phyloP scores from a whole-genome alignment of 2,113 vertebrate genomes.

The Hyla sarda region DNA sequence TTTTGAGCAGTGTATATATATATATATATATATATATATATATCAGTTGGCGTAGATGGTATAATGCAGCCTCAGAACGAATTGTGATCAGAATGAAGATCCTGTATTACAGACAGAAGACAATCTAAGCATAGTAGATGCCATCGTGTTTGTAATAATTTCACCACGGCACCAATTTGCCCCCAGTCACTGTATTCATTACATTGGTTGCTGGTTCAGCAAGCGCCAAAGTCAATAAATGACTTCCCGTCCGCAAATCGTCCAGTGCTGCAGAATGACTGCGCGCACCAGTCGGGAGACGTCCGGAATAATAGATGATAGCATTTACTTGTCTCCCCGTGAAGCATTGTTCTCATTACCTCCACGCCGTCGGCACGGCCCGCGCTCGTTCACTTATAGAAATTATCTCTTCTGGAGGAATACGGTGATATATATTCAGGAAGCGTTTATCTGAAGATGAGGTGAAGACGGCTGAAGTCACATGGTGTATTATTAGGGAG shows the following conservation, averaged over 20 bases:
- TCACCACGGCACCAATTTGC: neutral
- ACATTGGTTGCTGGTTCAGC: neutral
- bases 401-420: neutral
- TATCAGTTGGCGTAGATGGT: too few relatives aligned
- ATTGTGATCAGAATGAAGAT: neutral
- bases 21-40: too few relatives aligned
- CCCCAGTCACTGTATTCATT: neutral
- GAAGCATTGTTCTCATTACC: slow-evolving; percentile 48
- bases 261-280: neutral
- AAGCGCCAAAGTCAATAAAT: neutral
- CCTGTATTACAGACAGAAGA: neutral
- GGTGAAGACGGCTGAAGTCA: neutral
- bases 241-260: neutral
- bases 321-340: slow-evolving; percentile 18
- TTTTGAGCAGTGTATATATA: too few relatives aligned
- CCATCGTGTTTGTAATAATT: neutral
- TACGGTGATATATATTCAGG: neutral
- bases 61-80: too few relatives aligned
- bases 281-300: neutral
- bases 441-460: neutral
- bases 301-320: slow-evolving; percentile 16
- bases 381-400: neutral
- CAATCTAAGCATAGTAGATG: neutral
- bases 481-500: neutral
- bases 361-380: neutral